Base-by-base conservation (phyloP, 2,888 invertebrate species). In the Dynastes tityus region DNA sequence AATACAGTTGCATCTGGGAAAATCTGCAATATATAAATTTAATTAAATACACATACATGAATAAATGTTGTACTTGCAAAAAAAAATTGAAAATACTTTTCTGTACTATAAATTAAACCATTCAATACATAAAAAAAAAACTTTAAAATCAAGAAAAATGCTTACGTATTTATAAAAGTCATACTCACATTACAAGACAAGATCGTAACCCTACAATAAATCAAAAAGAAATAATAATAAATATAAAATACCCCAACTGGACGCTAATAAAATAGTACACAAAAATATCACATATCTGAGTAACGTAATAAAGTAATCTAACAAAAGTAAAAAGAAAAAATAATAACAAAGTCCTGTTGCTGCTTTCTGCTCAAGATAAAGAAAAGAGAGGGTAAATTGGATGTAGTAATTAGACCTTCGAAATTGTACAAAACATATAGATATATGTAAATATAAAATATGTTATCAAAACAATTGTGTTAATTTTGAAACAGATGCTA, bases 401-500 rank as follows among this genome's bases (percentile, higher is more conserved):
- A 51, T 11, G 3, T 51, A 45, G 22, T 58, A 58, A 58, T 22
- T 22, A 58, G 8, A 8, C 22, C 16, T 22, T 58, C 27, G 49
- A 68, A 51, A 51, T 29, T 51, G 11, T 32, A 63, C 29, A 63
- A 63, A 13, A 63, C 4, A 68, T 51, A 29, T 51, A 29, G 9
- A 68, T 51, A 65, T 29, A 51, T 49, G 49, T 51, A 51, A 68
- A 68, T 49, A 22, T 61, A 68, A 49, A 45, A 71, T 32, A 53
- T 55, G 73, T 73, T 73, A 73, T 67, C 58, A 27, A 73, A 73
- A 73, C 73, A 58, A 61, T 74, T 74, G 73, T 74, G 73, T 74
- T 74, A 74, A 74, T 74, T 74, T 74, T 74, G 73, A 74, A 74
- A 74, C 73, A 45, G 73, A 74, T 74, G 73, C 73, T 74, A 74